Base-by-base conservation (phyloP, 2,888 invertebrate genomes). In the Odontothrips loti region DNA sequence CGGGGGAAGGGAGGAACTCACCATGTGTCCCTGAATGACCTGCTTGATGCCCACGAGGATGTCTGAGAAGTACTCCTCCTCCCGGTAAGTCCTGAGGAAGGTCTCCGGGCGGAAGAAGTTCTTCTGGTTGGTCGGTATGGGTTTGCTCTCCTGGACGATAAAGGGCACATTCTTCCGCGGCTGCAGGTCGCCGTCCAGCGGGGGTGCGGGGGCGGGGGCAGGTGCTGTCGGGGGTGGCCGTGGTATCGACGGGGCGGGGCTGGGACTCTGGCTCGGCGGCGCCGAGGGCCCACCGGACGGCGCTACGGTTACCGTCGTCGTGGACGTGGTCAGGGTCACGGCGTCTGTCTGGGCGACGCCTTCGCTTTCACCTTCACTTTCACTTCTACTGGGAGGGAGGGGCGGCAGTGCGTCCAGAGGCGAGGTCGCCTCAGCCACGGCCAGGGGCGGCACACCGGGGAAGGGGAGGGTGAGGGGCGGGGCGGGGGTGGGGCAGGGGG, bases 11-110 rank as follows among this genome's bases (percentile, higher is more conserved):
- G 6, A 17, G n/a, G 79, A 9, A 85, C 87, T 87, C 84, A 89
- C 89, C 86, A 89, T 83, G 85, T 88, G 87, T 11, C 86, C 91
- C 87, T 94, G 93, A 87, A 96, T 93, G 80, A 95, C 93, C 86
- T 94, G 93, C 86, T 94, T 94, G 83, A 96, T 94, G 82, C 93
- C 95, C 84, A 92, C 87, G 79, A 95, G 89, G 43, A 96, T 92
- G 87, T 95, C 95, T 63, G 93, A 92, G 86, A 95, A 93, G 88
- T 93, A 94, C 86, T 95, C 95, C 85, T 95, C 94, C 85, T 94
- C 93, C 86, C 82, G 81, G 58, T 82, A 82, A 0, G 79, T 82
- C 29, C 84, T 83, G 79, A 84, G 80, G 47, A 84, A 81, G 80
- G 83, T 81, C 43, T 83, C 82, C 47, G 84, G 82, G 15, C 83